Conservation (phyloP, 1,140 invertebrate genomes). For the Panulirus ornatus region DNA sequence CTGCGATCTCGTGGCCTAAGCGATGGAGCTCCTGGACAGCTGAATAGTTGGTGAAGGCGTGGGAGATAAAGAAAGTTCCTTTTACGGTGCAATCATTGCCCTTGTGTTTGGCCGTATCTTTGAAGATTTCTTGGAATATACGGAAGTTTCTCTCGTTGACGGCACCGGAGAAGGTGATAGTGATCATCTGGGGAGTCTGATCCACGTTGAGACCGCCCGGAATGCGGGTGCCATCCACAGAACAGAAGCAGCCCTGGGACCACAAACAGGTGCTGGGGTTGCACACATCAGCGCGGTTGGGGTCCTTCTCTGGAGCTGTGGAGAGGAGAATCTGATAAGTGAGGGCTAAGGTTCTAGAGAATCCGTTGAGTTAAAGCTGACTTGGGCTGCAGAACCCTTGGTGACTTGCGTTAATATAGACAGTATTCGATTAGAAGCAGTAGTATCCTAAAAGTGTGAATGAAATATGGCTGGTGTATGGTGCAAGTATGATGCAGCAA, state of each 20-base stretch:
- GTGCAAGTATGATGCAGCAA: too few relatives aligned
- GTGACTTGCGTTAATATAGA: too few relatives aligned
- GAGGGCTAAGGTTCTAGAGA: too few relatives aligned
- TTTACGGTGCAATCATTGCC: conserved; percentile 81
- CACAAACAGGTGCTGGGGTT: conserved; percentile 78
- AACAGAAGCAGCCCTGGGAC: conserved; percentile 80
- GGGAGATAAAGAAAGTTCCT: conserved; percentile 82
- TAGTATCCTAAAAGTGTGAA: too few relatives aligned
- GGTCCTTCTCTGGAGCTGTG: conserved; percentile 77
- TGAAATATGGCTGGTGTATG: too few relatives aligned
- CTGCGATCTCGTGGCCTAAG: conserved; percentile 80
- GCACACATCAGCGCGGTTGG: conserved; percentile 78
- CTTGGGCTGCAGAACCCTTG: too few relatives aligned
- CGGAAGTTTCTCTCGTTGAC: conserved; percentile 79
- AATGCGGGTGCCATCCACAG: conserved; percentile 78
- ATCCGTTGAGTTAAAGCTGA: too few relatives aligned
- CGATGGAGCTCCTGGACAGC: conserved; percentile 80
- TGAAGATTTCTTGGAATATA: conserved; percentile 78
- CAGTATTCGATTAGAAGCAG: too few relatives aligned
- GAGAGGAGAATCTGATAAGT: too few relatives aligned
- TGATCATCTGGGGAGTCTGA: conserved; percentile 79
- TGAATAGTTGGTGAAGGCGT: conserved; percentile 81
- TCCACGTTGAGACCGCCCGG: conserved; percentile 78
- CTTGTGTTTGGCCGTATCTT: conserved; percentile 78
- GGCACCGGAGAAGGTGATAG: conserved; percentile 79